These are phyloP conservation scores for Chloroceryle inda DNA, from an alignment of 2,797 vertebrate species.

Conservation along the genomic window DNA sequence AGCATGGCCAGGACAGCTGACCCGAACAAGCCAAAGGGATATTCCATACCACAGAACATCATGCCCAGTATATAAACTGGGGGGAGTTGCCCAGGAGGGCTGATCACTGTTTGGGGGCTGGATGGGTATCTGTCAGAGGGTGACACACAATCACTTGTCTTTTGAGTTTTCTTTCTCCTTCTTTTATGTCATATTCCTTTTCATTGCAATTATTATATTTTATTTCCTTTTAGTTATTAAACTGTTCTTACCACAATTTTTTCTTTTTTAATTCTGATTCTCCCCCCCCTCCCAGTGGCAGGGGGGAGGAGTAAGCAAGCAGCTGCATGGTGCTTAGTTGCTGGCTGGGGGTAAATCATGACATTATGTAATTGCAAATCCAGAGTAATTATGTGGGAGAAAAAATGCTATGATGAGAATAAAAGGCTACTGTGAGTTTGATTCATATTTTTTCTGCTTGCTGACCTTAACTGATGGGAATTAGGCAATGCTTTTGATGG, in stretches of 20 bases:
- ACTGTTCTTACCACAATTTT: not conserved
- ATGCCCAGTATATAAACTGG: not conserved
- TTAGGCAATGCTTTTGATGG: not conserved
- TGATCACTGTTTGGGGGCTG: not conserved
- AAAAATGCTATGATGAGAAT: not conserved
- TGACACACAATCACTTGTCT: not conserved
- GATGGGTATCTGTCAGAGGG: not conserved
- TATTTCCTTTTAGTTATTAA: not conserved
- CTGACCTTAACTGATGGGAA: not conserved
- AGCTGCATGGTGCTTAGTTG: not conserved
- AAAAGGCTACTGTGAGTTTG: not conserved
- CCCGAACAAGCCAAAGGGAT: not conserved
- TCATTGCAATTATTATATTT: not conserved
- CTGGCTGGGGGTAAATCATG: not conserved
- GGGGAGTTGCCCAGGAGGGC: not conserved
- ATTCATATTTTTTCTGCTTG: not conserved
- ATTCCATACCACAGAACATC: not conserved
- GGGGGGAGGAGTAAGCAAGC: not conserved
- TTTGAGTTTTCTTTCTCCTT: not conserved
- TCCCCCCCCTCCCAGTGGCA: not conserved
- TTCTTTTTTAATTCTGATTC: not conserved
- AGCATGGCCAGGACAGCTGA: not conserved
- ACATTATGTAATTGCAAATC: not conserved
- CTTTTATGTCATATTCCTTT: not conserved
- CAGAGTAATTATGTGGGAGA: not conserved